A percentile compares a stretch with the other conserved stretches of the same genome.
phyloP scores from a whole-genome alignment of 2,888 invertebrate species.

The Heliconius erato region DNA sequence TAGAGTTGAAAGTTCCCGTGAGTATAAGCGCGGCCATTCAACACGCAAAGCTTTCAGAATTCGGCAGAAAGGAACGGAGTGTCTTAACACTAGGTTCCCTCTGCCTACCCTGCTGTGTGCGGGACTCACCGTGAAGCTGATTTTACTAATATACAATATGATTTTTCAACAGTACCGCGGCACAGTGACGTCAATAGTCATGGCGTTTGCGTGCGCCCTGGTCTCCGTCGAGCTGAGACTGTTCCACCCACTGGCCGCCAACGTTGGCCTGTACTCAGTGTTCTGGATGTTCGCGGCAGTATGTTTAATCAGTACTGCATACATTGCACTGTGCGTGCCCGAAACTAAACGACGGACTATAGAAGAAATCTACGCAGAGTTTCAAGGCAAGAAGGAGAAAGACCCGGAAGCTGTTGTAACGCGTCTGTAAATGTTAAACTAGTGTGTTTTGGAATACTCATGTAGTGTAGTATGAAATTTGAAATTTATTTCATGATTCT shows the following conservation, averaged over 20 bases:
- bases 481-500: background rate
- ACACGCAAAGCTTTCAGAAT: too few relatives aligned
- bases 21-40: too few relatives aligned
- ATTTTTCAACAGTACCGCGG: slow-evolving; percentile 71
- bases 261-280: slow-evolving; percentile 70
- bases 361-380: slow-evolving; percentile 77
- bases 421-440: slow-evolving; percentile 61
- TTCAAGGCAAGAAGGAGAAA: slow-evolving; percentile 67
- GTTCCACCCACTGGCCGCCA: slow-evolving; percentile 72
- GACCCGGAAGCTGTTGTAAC: slow-evolving; percentile 75
- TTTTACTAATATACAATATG: too few relatives aligned
- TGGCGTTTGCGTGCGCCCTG: slow-evolving; percentile 75
- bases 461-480: background rate
- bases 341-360: slow-evolving; percentile 75
- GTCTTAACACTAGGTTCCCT: too few relatives aligned
- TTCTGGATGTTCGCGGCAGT: slow-evolving; percentile 78
- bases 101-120: too few relatives aligned
- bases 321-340: slow-evolving; percentile 72
- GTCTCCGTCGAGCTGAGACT: slow-evolving; percentile 76
- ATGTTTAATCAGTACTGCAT: slow-evolving; percentile 75
- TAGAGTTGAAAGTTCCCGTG: too few relatives aligned
- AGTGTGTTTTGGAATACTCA: background rate
- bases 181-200: slow-evolving; percentile 78
- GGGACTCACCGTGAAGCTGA: too few relatives aligned
- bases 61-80: too few relatives aligned